These are phyloP conservation scores for Drosophila sp. DNA, from an alignment of 1,140 invertebrate species.

Conservation along the genomic window DNA sequence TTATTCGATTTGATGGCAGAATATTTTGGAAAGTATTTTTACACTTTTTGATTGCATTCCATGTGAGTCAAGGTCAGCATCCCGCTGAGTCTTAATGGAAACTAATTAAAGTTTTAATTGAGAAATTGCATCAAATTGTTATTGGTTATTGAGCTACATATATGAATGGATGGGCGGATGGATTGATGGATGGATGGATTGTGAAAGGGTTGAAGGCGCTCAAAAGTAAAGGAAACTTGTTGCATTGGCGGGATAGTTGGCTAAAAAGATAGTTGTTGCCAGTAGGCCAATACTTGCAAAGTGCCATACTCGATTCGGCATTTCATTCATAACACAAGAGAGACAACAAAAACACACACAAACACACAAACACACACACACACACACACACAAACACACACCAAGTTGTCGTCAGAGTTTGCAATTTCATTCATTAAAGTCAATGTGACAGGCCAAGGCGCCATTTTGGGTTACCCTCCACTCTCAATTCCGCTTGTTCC, in stretches of 20 bases:
- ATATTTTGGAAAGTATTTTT: too few species aligned
- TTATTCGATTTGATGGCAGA: too few species aligned
- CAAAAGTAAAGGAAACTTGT: conserved; percentile 41
- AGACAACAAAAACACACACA: conserved; percentile 1
- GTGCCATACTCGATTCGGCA: conserved; percentile 41
- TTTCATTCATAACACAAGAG: conserved; percentile 63
- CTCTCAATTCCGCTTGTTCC: conserved; percentile 18
- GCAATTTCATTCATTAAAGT: conserved; percentile 76
- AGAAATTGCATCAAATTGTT: background rate
- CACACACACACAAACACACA: conserved; percentile 6
- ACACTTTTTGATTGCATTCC: too few species aligned
- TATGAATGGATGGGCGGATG: background rate
- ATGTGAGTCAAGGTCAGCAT: too few species aligned
- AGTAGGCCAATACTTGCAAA: conserved; percentile 8
- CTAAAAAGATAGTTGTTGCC: background rate
- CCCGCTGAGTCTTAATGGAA: background rate
- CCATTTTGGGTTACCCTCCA: conserved; percentile 24
- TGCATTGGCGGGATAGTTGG: conserved; percentile 16
- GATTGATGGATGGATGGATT: background rate
- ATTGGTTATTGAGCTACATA: background rate
- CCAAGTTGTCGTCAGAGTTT: conserved; percentile 10
- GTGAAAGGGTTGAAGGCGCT: background rate
- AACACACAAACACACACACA: conserved; percentile 16
- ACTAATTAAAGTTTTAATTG: conserved; percentile 1
- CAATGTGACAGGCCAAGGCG: conserved; percentile 28